Evolutionary conservation across 2,888 invertebrate species (phyloP), one percentile per base, ranked within the genome.

Genomic region (Mythimna impura): DNA sequence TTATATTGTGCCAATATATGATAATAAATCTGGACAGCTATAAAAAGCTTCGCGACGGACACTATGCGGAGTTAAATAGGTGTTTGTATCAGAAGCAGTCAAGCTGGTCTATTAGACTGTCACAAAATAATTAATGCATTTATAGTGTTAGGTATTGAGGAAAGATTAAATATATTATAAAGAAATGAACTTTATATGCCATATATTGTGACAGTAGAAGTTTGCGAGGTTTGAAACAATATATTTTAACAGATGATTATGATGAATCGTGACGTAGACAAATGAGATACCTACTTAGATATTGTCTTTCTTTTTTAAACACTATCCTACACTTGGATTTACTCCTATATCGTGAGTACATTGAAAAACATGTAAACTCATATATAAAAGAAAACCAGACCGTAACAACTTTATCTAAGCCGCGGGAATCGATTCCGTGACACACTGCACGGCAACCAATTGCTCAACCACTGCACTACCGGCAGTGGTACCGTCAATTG

Each of bases 1-100:
- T 90, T 90, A 88, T 91, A 89, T 89, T 90, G 86, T 90, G 88
- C 86, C 87, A 88, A 90, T 90, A 90, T 90, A 83, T 84, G 89
- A 89, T 89, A 88, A 83, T 73, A 85, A 81, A 85, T 76, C 80
- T 83, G 83, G 89, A 85, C 86, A 77, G 80, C 76, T 84, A 77
- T 79, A 72, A 85, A 62, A 84, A 83, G 76, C 61, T 80, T 63
- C 36, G 62, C 50, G 50, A 75, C 71, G 63, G 65, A 61, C 40
- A 76, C 17, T 74, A 67, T 61, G 63, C 36, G 52, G 30, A 52
- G 22, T 50, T 25, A n/a, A 66, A n/a, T 43, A 65, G 22, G 12
- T 60, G 71, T 76, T 54, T 62, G 25, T 34, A 40, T 47, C 14
- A 69, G 62, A 60, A 69, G 52, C 54, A 69, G 62, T 60, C 60